Conservation (phyloP, 2,113 vertebrate genomes). For the Salminus brasiliensis region DNA sequence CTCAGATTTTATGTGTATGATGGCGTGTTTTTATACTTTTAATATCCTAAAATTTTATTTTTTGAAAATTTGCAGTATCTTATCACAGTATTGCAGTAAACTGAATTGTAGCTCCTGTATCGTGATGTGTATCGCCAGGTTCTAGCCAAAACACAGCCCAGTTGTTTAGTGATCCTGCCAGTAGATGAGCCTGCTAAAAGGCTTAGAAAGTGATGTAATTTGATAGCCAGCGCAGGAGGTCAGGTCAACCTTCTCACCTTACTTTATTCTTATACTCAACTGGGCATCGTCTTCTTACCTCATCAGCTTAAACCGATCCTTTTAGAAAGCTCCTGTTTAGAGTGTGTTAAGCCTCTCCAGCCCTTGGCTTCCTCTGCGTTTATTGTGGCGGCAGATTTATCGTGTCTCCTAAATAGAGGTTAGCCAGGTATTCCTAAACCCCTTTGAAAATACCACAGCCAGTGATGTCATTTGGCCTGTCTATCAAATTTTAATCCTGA, state of each 20-base stretch:
- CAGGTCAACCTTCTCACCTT: neutral
- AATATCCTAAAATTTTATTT: too few species aligned
- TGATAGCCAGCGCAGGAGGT: neutral
- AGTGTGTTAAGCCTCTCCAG: conserved; percentile 6
- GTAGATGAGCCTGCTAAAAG: neutral
- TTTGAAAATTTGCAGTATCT: too few species aligned
- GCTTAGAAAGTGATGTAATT: neutral
- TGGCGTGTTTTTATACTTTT: too few species aligned
- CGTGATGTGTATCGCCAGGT: too few species aligned
- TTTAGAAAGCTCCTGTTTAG: conserved; percentile 9
- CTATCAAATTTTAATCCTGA: conserved; percentile 45
- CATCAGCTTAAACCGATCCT: neutral
- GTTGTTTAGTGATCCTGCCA: neutral
- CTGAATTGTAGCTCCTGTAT: too few species aligned
- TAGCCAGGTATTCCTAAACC: conserved; percentile 46
- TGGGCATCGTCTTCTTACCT: conserved; percentile 22
- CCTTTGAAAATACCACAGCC: conserved; percentile 35
- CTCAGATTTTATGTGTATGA: too few species aligned
- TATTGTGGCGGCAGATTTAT: conserved; percentile 28
- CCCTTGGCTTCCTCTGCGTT: conserved; percentile 27
- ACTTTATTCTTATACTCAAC: neutral
- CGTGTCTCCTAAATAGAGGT: conserved; percentile 24
- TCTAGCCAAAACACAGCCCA: too few species aligned
- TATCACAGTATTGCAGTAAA: too few species aligned
- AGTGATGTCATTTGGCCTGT: conserved; percentile 43